Base-by-base conservation (phyloP, 1,140 invertebrate species). In the Euwallacea similis region DNA sequence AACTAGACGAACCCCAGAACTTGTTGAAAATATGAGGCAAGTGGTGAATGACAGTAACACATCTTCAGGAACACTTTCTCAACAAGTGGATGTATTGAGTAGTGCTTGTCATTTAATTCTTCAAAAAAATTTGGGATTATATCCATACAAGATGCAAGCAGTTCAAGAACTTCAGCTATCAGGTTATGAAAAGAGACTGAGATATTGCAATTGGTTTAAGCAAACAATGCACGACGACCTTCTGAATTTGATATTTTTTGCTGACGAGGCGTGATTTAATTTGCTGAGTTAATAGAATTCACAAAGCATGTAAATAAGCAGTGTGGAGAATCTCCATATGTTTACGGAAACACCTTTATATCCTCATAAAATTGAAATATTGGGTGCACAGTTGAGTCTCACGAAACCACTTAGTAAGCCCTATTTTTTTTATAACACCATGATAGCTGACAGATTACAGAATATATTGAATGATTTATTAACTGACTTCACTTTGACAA, bases 231-330 rank as follows among this genome's bases (percentile, higher is more conserved):
- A 50, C 46, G 46, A 50, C 6, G 46, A 50, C 46, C 44, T 62
- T 8, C 44, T 62, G 21, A 2, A 43, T 46, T 42, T 62, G 41
- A 54, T 15, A n/a, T 64, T 70, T 70, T 70, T 55, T n/a, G 41
- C 43, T 6, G 44, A 53, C 21, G 59, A 70, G 42, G 46, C 60
- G 9, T 70, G 60, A 7, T 70, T 70, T 64, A 60, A 70, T 43
- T 15, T 70, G 11, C 21, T 2, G 6, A 59, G 60, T 9, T 64
- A 64, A 42, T 60, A 64, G 10, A 70, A 70, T 64, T 53, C 60
- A 8, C 60, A 70, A 64, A 70, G 64, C 33, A 53, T 42, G 16
- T 50, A 47, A 64, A 50, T 13, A 41, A 64, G 60, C 33, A 8
- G 11, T n/a, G 44, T 59, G 10, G 68, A 70, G 55, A 70, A 55